These are phyloP conservation scores for Eledona agricola DNA, from an alignment of 2,888 invertebrate species.

Conservation along the genomic window DNA sequence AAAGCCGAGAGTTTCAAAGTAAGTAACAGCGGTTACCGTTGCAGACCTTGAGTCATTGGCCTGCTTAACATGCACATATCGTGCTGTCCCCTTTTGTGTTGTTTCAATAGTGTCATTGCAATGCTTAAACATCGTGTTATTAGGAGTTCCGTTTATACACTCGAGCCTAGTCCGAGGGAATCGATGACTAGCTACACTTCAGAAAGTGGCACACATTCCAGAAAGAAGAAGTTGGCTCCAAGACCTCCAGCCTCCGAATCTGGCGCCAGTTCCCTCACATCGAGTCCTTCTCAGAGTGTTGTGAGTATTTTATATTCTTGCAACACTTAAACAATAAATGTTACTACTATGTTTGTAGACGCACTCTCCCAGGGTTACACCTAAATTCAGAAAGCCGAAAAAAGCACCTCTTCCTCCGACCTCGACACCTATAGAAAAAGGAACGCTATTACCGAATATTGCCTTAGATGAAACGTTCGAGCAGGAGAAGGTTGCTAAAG, in stretches of 20 bases:
- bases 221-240: constrained; percentile 76
- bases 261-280: constrained; percentile 51
- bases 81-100: too few relatives aligned
- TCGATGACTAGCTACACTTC: constrained; percentile 51
- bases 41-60: constrained; percentile 40
- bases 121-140: constrained; percentile 59
- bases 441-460: constrained; percentile 19
- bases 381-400: constrained; percentile 69
- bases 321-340: not conserved
- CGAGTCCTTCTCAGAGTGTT: constrained; percentile 57
- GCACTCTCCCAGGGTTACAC: constrained; percentile 62
- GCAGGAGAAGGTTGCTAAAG: constrained; percentile 68
- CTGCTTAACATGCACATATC: constrained; percentile 46
- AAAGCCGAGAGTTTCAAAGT: constrained; percentile 63
- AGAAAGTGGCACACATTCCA: constrained; percentile 55
- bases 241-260: constrained; percentile 66
- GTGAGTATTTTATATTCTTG: constrained; percentile 50
- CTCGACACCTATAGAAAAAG: constrained; percentile 48
- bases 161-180: constrained; percentile 57
- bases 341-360: constrained; percentile 45
- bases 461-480: constrained; percentile 61
- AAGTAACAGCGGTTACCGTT: too few relatives aligned
- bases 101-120: constrained; percentile 22
- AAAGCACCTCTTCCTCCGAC: constrained; percentile 73
- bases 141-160: constrained; percentile 46